phyloP scores from a whole-genome alignment of 2,113 vertebrate genomes.

The Trichechus manatus region DNA sequence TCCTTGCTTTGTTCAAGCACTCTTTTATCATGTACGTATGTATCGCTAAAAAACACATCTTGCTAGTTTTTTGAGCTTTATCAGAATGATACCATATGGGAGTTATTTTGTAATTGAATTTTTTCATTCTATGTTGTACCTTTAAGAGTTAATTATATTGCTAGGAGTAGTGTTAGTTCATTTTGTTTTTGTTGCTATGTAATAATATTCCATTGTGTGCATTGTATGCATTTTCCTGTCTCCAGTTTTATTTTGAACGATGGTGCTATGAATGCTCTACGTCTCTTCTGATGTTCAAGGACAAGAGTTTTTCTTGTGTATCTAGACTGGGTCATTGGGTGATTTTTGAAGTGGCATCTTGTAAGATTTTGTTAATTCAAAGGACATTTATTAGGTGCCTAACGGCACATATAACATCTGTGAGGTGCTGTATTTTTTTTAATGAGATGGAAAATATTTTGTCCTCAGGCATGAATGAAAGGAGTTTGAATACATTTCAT shows the following conservation, averaged over 20 bases:
- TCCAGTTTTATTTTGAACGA: background rate
- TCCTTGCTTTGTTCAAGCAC: background rate
- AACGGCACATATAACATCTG: too few relatives aligned
- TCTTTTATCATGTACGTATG: background rate
- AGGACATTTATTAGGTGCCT: too few relatives aligned
- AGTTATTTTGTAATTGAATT: background rate
- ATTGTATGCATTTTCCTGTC: conserved; percentile 3
- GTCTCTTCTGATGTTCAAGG: background rate
- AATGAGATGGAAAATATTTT: background rate
- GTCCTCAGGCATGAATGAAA: background rate
- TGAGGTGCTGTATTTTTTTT: too few relatives aligned
- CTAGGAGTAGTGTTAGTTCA: background rate
- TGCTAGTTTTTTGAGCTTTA: conserved; percentile 46
- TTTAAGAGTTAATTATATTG: conserved; percentile 40
- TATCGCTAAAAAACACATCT: conserved; percentile 35
- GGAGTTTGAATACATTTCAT: background rate
- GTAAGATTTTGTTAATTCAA: too few relatives aligned
- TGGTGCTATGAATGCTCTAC: background rate
- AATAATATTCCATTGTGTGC: background rate
- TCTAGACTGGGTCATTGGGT: background rate
- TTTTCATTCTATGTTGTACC: conserved; percentile 9
- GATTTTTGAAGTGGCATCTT: too few relatives aligned
- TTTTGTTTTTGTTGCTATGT: background rate
- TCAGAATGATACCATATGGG: background rate
- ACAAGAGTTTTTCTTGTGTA: background rate